Base-by-base conservation (phyloP, 2,888 invertebrate genomes). In the Reticulitermes lucifugus region DNA sequence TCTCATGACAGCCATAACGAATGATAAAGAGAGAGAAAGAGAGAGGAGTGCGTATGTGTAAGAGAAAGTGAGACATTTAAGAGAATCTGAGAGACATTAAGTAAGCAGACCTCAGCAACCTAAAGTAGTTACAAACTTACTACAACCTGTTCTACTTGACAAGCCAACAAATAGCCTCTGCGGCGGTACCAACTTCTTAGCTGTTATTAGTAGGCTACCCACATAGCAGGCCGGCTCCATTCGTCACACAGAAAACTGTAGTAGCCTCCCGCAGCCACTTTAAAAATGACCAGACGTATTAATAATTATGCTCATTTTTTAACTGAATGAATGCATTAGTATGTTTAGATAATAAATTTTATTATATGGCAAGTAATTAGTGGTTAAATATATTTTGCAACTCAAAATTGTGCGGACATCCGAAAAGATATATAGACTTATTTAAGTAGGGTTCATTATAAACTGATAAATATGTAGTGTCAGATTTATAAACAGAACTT, bases 91-190 rank as follows among this genome's bases (percentile, higher is more conserved):
- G 55, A 55, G 55, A 55, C 55, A 18, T 55, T 55, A 55, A 18
- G 55, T 55, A 18, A 55, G 14, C 55, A n/a, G 6, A 65, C 65
- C 65, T n/a, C 1, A 25, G n/a, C 65, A 65, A 25, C 65, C 65
- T 65, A n/a, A 12, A 0, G 65, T 6, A 55, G 55, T 18, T 55
- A 18, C 12, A 55, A 18, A 2, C 55, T 55, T 55, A 12, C 29
- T 70, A 73, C 73, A 73, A 73, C 73, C 73, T 73, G 73, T 73
- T 73, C 18, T 29, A 73, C 73, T 73, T 73, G 35, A 73, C 73
- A 73, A 73, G 29, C 41, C 73, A 73, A 73, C 73, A 73, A 73
- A 21, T 73, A 41, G 29, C 41, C 10, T 6, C 25, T 65, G 9
- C 12, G 65, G 65, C 25, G 6, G 65, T 10, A 65, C n/a, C 0